Base-by-base conservation (phyloP, 1,140 invertebrate species). In the Delia radicum region DNA sequence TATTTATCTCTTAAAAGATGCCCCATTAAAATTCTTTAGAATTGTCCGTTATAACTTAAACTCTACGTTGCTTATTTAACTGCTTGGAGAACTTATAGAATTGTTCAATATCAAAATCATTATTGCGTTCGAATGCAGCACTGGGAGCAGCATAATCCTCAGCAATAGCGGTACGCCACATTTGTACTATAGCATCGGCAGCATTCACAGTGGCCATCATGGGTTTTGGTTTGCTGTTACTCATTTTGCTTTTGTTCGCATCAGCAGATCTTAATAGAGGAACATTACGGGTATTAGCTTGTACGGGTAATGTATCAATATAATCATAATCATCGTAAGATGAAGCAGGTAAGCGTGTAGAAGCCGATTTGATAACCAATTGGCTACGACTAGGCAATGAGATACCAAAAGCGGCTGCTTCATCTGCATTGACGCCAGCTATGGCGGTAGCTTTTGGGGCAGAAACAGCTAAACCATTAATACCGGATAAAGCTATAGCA, bases 371-470 rank as follows among this genome's bases (percentile, higher is more conserved):
- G 65, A 84, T 85, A 0, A 85, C 80, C 46, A 85, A 77, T 63
- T 85, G 80, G 73, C 84, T 85, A 12, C 84, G 79, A 13, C 78
- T 82, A 13, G 84, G 84, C 65, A 85, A 21, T 0, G 82, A 80
- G 10, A 86, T 80, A 77, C 85, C 85, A 15, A 86, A 84, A 2
- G 82, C 80, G 8, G 88, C 87, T 0, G 88, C 87, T 74, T 87
- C 84, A 55, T 88, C 85, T 6, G 91, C 90, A 7, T 89, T 87
- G 4, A 93, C 87, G 2, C 92, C 92, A 12, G 92, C 91, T 10
- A 93, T 92, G 13, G 92, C 92, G 0, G 92, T 93, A 21, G 89
- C 92, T 2, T 92, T 87, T 2, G 92, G 92, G 12, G 90, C 87
- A 0, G 91, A 90, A 1, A 93, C 87, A 2, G 92, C 91, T 10